Percentiles rank a stretch among this genome's conserved stretches.
Conservation (phyloP, 1,140 invertebrate species). For the Macrotrachela quadricornifera region DNA sequence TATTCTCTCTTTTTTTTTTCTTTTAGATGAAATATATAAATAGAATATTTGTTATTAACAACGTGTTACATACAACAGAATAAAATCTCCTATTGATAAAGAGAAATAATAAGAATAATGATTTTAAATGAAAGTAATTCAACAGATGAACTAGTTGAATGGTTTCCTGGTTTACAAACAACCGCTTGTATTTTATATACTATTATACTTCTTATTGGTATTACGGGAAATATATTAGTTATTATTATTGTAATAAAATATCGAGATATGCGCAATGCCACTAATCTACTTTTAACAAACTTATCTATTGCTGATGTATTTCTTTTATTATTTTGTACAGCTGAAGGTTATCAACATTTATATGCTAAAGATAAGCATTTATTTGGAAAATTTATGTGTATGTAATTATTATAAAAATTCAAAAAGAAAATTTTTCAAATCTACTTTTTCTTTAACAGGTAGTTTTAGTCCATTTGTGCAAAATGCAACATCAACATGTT, state of each 20-base stretch:
- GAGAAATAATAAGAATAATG: too few species aligned
- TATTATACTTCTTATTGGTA: constrained; percentile 57
- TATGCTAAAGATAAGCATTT: constrained; percentile 17
- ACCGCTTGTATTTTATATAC: constrained; percentile 43
- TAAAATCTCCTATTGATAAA: too few species aligned
- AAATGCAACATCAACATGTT: constrained; percentile 1
- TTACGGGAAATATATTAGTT: constrained; percentile 67
- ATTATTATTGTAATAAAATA: constrained; percentile 68
- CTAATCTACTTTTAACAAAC: constrained; percentile 58
- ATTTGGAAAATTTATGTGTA: constrained; percentile 16
- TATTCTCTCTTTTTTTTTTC: too few species aligned
- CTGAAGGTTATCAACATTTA: constrained; percentile 14
- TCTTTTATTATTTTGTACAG: constrained; percentile 14
- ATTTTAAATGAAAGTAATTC: too few species aligned
- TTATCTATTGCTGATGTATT: constrained; percentile 17
- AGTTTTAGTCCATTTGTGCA: background rate
- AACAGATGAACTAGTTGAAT: too few species aligned
- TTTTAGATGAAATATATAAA: too few species aligned
- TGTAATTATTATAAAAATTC: background rate
- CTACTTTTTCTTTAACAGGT: too few species aligned
- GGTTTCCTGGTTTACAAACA: too few species aligned
- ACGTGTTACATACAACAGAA: too few species aligned
- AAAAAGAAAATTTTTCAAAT: background rate
- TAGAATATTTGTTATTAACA: too few species aligned
- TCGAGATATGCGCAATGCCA: constrained; percentile 75